Evolutionary conservation across 2,888 invertebrate genomes (phyloP).

Genomic region (Anagyrus pseudococci): DNA sequence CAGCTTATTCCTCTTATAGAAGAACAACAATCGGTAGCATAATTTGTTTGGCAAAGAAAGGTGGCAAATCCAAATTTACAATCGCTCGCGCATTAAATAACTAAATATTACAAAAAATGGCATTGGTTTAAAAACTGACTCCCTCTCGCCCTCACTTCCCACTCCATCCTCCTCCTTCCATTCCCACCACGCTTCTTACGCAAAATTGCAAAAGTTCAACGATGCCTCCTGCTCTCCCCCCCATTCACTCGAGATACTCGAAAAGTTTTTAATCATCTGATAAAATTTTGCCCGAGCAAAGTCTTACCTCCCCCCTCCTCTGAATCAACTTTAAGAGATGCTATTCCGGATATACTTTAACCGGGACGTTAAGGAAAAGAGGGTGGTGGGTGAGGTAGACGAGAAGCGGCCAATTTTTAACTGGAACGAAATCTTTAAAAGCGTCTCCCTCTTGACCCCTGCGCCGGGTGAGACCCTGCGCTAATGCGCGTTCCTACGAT

Average conservation of each 20-base stretch:
- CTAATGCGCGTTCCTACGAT: neutral
- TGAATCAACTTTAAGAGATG: conserved; percentile 12
- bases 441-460: neutral
- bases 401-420: neutral
- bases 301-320: conserved; percentile 7
- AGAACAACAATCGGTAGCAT: too few relatives aligned
- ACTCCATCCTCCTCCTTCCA: too few relatives aligned
- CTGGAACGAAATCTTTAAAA: neutral
- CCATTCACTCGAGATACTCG: neutral
- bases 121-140: neutral
- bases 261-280: conserved; percentile 14
- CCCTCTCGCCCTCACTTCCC: too few relatives aligned
- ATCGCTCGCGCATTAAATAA: too few relatives aligned
- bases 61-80: too few relatives aligned
- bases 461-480: too few relatives aligned
- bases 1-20: too few relatives aligned
- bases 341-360: conserved; percentile 1
- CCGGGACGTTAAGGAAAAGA: too few relatives aligned
- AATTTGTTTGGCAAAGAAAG: too few relatives aligned
- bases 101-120: too few relatives aligned
- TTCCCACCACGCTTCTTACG: neutral
- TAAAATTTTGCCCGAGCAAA: conserved; percentile 13
- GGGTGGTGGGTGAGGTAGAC: too few relatives aligned
- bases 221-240: too few relatives aligned
- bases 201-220: neutral